Percentiles rank a stretch among this genome's conserved stretches.
phyloP scores from a whole-genome alignment of 2,113 vertebrate species.

The Tetraodon nigroviridis region DNA sequence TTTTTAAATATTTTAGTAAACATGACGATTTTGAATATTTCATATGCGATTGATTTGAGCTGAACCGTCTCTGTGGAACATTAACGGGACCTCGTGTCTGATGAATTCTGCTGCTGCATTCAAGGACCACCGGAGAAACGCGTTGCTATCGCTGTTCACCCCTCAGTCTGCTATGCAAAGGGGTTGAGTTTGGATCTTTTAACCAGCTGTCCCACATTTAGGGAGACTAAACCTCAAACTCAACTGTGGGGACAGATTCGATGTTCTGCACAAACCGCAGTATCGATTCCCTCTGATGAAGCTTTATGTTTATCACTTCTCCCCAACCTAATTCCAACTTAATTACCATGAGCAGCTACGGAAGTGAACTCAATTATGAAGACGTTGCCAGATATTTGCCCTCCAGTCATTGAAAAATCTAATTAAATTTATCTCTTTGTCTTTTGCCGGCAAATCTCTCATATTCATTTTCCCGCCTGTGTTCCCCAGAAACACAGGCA shows the following conservation, averaged over 20 bases:
- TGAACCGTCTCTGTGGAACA: constrained; percentile 40
- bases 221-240: no score
- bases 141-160: constrained; percentile 28
- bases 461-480: constrained; percentile 12
- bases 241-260: no score
- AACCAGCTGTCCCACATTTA: no score
- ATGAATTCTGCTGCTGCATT: constrained; percentile 38
- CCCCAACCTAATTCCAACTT: constrained; percentile 27
- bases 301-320: no score
- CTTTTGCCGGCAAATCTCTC: constrained; percentile 4
- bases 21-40: constrained; percentile 63
- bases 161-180: constrained; percentile 35
- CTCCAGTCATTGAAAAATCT: constrained; percentile 26
- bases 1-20: constrained; percentile 70
- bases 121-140: constrained; percentile 29
- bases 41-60: constrained; percentile 59
- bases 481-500: neutral
- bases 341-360: constrained; percentile 43
- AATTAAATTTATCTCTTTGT: constrained; percentile 33
- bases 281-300: neutral
- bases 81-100: constrained; percentile 6
- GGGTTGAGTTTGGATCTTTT: constrained; percentile 16
- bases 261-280: constrained; percentile 7
- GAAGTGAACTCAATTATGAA: constrained; percentile 53
- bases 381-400: constrained; percentile 40